These are phyloP conservation scores for Brevimyrus niger DNA, from an alignment of 2,113 vertebrate species.

Conservation along the genomic window DNA sequence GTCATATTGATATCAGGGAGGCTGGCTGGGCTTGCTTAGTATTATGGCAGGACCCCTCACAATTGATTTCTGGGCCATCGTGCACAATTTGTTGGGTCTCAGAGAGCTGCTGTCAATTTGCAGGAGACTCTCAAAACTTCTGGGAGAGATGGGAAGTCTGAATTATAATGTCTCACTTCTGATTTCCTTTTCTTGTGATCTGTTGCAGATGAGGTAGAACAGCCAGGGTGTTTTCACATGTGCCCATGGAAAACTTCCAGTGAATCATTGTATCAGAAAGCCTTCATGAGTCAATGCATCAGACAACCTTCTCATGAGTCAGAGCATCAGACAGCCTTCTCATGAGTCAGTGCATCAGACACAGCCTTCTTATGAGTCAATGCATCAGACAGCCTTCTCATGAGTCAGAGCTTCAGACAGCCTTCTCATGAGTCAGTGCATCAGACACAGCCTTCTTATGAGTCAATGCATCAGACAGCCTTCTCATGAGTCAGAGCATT, in stretches of 20 bases:
- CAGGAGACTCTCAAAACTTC: not conserved
- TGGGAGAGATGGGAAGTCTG: not conserved
- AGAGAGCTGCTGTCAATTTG: not conserved
- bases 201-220: not conserved
- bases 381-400: too few species aligned
- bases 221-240: not conserved
- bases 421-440: too few species aligned
- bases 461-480: too few species aligned
- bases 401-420: too few species aligned
- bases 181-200: not conserved
- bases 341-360: too few species aligned
- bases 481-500: too few species aligned
- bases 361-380: too few species aligned
- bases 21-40: not conserved
- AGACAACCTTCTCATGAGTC: not conserved
- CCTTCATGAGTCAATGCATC: not conserved
- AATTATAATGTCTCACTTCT: not conserved
- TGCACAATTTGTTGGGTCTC: not conserved
- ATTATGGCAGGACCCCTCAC: not conserved
- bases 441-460: too few species aligned
- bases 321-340: too few species aligned
- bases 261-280: too few species aligned
- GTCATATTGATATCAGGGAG: too few species aligned
- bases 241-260: not conserved
- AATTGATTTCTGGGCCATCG: not conserved